Percentiles rank a stretch among this genome's conserved stretches.
phyloP scores from a whole-genome alignment of 2,797 vertebrate genomes.

The Euphonia xanthogaster region DNA sequence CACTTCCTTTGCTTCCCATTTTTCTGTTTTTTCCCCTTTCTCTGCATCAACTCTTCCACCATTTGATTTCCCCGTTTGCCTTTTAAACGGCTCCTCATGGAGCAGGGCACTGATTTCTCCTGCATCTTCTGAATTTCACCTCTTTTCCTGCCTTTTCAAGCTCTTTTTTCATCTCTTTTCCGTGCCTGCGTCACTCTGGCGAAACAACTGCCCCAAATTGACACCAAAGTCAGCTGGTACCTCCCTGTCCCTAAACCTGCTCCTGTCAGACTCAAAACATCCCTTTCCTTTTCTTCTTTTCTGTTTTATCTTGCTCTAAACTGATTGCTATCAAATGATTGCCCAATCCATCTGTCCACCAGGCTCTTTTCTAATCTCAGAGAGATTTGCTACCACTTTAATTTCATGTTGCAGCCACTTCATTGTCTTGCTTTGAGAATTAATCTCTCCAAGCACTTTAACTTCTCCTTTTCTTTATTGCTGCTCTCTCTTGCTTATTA shows the following conservation, averaged over 20 bases:
- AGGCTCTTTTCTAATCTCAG: not conserved
- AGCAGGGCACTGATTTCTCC: not conserved
- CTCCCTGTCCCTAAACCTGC: not conserved
- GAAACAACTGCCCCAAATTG: not conserved
- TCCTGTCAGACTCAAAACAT: not conserved
- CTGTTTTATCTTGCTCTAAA: not conserved
- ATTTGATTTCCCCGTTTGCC: not conserved
- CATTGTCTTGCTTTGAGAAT: not conserved
- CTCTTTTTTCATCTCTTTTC: not conserved
- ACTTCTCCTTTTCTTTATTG: not conserved
- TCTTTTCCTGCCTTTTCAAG: not conserved
- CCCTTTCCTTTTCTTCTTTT: not conserved
- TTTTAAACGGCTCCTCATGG: not conserved
- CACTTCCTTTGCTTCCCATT: not conserved
- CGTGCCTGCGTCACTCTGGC: not conserved
- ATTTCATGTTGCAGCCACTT: not conserved
- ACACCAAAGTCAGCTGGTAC: not conserved
- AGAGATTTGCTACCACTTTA: not conserved
- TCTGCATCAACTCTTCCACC: not conserved
- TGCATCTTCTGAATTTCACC: not conserved
- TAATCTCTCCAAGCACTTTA: not conserved
- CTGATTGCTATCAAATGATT: conserved; percentile 57
- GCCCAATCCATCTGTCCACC: conserved; percentile 19
- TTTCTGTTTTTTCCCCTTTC: fast-evolving
- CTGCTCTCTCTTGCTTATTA: not conserved